Percentiles rank a stretch among this genome's conserved stretches.
Conservation (phyloP, 2,113 vertebrate genomes). For the Oreochromis spilurus region DNA sequence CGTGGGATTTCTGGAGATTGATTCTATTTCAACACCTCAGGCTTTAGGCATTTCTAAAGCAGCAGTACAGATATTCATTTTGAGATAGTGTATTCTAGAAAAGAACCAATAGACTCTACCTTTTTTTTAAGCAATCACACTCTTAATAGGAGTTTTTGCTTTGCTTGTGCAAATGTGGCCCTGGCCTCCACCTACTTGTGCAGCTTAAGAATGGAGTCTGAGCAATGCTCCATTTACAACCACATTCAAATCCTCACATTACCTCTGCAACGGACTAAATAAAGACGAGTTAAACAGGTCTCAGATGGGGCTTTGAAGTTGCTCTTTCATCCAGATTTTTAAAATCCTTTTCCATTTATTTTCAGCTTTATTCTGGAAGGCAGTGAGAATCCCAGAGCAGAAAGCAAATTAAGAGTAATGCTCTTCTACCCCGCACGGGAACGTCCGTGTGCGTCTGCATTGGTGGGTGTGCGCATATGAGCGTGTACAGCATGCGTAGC, state of each 20-base stretch:
- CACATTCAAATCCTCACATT: slow-evolving; percentile 21
- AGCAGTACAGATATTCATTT: not conserved
- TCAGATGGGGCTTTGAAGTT: not conserved
- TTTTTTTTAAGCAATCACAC: not conserved
- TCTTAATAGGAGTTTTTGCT: not conserved
- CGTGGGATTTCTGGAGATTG: slow-evolving; percentile 25
- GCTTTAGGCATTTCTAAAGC: slow-evolving; percentile 2
- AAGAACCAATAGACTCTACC: not conserved
- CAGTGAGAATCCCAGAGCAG: not conserved
- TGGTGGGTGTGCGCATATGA: not conserved
- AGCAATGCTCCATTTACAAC: not conserved
- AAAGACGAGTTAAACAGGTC: slow-evolving; percentile 27
- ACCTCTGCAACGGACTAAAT: slow-evolving; percentile 1
- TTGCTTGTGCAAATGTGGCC: not conserved
- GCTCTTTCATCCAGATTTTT: not conserved
- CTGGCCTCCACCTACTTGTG: slow-evolving; percentile 5
- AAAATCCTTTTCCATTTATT: not conserved
- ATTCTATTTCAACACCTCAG: slow-evolving; percentile 16
- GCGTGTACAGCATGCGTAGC: slow-evolving; percentile 18
- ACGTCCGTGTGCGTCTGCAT: not conserved
- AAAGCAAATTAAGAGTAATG: not conserved
- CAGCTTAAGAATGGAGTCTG: not conserved
- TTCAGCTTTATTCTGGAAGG: not conserved
- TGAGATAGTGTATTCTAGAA: not conserved
- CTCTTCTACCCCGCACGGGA: not conserved